These are phyloP conservation scores for Anseranas semipalmata DNA, from an alignment of 2,113 vertebrate species.

Conservation along the genomic window DNA sequence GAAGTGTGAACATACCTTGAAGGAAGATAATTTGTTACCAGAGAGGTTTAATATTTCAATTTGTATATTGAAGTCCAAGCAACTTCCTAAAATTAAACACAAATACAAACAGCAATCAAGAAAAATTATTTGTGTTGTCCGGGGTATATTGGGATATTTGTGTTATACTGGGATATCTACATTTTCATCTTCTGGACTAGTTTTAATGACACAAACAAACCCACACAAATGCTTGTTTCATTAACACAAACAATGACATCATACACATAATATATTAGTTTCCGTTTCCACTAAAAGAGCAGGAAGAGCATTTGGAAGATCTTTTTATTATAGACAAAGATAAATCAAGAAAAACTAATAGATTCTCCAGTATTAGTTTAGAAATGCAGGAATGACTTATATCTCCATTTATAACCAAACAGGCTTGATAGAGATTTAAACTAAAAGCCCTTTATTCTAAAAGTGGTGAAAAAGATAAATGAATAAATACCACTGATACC, in stretches of 20 bases:
- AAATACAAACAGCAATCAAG: background rate
- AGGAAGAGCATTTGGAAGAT: background rate
- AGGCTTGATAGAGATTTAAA: background rate
- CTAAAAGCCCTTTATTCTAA: background rate
- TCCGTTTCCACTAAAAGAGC: background rate
- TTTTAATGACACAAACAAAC: background rate
- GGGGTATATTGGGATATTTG: too few relatives aligned
- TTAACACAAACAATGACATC: background rate
- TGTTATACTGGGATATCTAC: background rate
- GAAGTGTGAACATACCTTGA: slow-evolving; percentile 81
- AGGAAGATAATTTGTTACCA: slow-evolving; percentile 88
- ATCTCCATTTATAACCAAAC: background rate
- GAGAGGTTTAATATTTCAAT: slow-evolving; percentile 88
- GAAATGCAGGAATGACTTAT: background rate
- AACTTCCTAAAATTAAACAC: slow-evolving; percentile 74
- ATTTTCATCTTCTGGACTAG: background rate
- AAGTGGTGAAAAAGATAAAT: background rate
- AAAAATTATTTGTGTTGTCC: background rate
- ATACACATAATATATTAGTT: background rate
- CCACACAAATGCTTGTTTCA: background rate
- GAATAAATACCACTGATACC: background rate
- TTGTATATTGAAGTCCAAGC: slow-evolving; percentile 81
- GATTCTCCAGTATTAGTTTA: background rate
- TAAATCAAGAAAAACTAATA: background rate
- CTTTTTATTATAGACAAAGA: background rate